Evolutionary conservation across 1,140 invertebrate species (phyloP).

Genomic region (Ectropis grisescens): DNA sequence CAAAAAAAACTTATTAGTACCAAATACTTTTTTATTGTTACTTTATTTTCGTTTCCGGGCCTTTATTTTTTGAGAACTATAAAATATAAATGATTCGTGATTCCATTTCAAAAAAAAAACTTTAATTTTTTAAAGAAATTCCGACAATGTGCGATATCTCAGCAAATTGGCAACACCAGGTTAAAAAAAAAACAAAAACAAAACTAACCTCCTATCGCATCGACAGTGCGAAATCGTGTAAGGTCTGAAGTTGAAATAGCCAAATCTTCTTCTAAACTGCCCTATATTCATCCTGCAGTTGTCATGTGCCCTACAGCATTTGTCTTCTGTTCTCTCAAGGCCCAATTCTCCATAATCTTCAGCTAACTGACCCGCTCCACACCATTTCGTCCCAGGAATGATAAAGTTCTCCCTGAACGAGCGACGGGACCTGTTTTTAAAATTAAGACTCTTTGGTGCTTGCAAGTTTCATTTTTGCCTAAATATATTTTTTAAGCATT

Average conservation of each 20-base stretch:
- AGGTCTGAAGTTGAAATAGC: slow-evolving; percentile 84
- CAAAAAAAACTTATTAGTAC: too few species aligned
- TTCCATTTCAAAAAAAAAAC: too few species aligned
- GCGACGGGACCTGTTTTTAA: slow-evolving; percentile 51
- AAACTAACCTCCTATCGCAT: slow-evolving; percentile 85
- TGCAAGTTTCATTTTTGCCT: slow-evolving; percentile 4
- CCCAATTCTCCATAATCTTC: slow-evolving; percentile 79
- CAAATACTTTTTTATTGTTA: too few species aligned
- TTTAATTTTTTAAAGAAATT: too few species aligned
- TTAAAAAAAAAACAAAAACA: slow-evolving; percentile 23
- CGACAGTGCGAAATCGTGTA: slow-evolving; percentile 89
- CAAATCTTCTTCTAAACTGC: slow-evolving; percentile 77
- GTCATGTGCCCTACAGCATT: slow-evolving; percentile 88
- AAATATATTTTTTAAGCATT: slow-evolving; percentile 3
- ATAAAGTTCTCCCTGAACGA: slow-evolving; percentile 73
- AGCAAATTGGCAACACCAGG: too few species aligned
- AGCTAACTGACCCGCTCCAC: slow-evolving; percentile 79
- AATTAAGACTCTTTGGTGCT: too few species aligned
- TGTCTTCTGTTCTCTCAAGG: slow-evolving; percentile 76
- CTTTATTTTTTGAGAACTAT: too few species aligned
- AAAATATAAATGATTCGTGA: too few species aligned
- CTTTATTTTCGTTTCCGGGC: too few species aligned
- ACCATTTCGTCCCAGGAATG: slow-evolving; percentile 87
- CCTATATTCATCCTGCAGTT: slow-evolving; percentile 78
- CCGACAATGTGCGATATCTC: too few species aligned